These are phyloP conservation scores for Melitaea cinxia DNA, from an alignment of 1,140 invertebrate genomes.

Conservation along the genomic window DNA sequence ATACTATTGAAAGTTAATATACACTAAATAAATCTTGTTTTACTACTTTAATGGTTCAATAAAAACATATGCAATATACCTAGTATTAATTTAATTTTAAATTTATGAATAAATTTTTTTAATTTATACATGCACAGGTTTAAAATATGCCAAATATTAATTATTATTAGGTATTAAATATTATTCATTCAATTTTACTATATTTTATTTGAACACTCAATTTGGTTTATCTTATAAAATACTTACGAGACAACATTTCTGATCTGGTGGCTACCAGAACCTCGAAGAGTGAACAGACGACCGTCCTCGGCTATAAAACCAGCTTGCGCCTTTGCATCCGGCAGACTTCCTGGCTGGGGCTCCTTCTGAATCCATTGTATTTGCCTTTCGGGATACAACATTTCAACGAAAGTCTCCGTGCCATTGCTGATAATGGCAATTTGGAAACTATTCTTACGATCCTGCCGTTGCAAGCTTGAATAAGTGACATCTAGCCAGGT, in stretches of 20 bases:
- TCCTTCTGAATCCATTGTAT: slow-evolving; percentile 95
- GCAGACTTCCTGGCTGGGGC: slow-evolving; percentile 84
- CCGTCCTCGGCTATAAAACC: slow-evolving; percentile 94
- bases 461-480: slow-evolving; percentile 66
- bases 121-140: too few relatives aligned
- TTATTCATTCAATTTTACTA: background rate
- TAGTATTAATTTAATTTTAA: too few relatives aligned
- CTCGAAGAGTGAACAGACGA: slow-evolving; percentile 86
- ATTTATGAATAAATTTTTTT: too few relatives aligned
- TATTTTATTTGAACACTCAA: background rate
- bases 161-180: too few relatives aligned
- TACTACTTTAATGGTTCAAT: too few relatives aligned
- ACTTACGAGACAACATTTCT: slow-evolving; percentile 76
- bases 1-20: too few relatives aligned
- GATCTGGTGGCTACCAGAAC: slow-evolving; percentile 94
- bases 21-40: too few relatives aligned
- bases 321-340: slow-evolving; percentile 94
- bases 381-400: slow-evolving; percentile 93
- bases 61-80: too few relatives aligned
- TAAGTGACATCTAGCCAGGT: slow-evolving; percentile 89
- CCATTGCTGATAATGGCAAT: slow-evolving; percentile 92
- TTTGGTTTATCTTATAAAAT: slow-evolving; percentile 3
- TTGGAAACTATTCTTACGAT: slow-evolving; percentile 89
- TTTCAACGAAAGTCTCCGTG: slow-evolving; percentile 90
- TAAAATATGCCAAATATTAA: too few relatives aligned